These are phyloP conservation scores for Ursus arctos DNA, from an alignment of 2,113 vertebrate genomes.

Conservation along the genomic window DNA sequence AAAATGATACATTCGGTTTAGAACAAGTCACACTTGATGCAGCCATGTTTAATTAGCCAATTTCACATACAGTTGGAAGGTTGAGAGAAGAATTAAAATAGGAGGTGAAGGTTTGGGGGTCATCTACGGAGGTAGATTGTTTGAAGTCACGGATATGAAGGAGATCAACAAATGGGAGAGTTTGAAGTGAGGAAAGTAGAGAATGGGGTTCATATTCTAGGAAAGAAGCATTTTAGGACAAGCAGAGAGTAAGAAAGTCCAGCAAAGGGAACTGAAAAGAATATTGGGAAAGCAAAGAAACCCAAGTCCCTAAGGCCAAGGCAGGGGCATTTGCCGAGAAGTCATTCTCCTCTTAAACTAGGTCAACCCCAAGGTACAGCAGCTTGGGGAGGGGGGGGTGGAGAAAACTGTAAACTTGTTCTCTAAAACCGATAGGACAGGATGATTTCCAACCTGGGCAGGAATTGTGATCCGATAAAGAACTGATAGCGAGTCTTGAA, in stretches of 20 bases:
- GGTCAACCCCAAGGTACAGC: background rate
- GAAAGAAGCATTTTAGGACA: background rate
- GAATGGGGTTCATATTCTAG: background rate
- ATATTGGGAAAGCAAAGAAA: background rate
- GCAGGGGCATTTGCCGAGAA: background rate
- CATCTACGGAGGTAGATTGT: background rate
- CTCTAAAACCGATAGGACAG: background rate
- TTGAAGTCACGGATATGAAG: background rate
- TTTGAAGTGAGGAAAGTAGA: background rate
- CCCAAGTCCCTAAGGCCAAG: background rate
- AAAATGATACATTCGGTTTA: background rate
- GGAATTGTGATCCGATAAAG: background rate
- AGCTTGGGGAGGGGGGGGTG: background rate
- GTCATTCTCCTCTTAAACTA: background rate
- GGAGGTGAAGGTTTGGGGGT: background rate
- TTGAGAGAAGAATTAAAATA: background rate
- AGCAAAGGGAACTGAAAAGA: background rate
- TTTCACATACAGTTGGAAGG: background rate
- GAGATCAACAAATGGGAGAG: background rate
- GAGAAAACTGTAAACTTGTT: background rate
- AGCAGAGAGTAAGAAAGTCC: background rate
- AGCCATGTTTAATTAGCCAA: background rate
- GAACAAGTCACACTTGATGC: background rate
- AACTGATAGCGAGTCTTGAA: background rate
- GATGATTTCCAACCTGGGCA: background rate